phyloP scores from a whole-genome alignment of 2,888 invertebrate genomes.

The Magallana nippona region DNA sequence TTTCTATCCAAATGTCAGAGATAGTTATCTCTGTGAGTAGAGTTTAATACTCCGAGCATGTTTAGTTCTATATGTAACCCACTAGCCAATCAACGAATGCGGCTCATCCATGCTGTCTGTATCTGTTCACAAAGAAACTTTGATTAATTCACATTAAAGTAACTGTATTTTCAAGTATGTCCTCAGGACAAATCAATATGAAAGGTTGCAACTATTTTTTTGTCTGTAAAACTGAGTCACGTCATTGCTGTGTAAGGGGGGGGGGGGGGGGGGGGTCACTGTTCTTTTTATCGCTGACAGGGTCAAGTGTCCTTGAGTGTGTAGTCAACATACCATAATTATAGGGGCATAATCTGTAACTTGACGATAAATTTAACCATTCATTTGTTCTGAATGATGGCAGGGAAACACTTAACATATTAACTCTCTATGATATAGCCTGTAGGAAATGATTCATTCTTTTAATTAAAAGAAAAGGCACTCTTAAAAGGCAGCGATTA shows the following conservation, averaged over 20 bases:
- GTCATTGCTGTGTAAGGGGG: background rate
- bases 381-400: background rate
- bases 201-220: too few relatives aligned
- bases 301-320: background rate
- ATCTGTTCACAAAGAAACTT: too few relatives aligned
- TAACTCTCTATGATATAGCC: background rate
- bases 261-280: background rate
- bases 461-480: background rate
- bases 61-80: background rate
- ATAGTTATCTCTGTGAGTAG: background rate
- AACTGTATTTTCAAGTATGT: too few relatives aligned
- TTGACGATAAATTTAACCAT: background rate
- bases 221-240: background rate
- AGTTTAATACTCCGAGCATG: background rate
- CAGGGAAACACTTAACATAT: background rate
- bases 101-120: too few relatives aligned
- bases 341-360: slow-evolving; percentile 9
- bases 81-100: background rate
- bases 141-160: too few relatives aligned
- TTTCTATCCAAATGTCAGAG: slow-evolving; percentile 25
- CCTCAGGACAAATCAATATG: too few relatives aligned
- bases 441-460: slow-evolving; percentile 17
- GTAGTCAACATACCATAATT: slow-evolving; percentile 1
- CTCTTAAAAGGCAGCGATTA: background rate
- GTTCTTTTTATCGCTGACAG: background rate